Evolutionary conservation across 2,888 invertebrate species (phyloP).

Genomic region (Coleophora deauratella): DNA sequence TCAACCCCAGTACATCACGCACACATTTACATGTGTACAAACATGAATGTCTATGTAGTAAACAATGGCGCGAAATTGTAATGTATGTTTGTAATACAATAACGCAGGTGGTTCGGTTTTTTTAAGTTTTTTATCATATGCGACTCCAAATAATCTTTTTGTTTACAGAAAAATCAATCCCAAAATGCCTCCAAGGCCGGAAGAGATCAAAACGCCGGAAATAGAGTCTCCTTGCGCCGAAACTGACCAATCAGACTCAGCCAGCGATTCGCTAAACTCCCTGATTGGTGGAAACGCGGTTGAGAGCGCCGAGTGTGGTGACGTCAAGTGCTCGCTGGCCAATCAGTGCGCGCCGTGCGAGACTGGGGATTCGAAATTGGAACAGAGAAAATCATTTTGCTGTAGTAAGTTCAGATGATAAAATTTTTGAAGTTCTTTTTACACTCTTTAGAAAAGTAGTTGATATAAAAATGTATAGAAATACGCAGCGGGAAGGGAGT

Average conservation of each 20-base stretch:
- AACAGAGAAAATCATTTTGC: conserved; percentile 19
- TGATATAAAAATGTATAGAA: no score
- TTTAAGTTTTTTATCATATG: no score
- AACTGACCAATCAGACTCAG: conserved; percentile 20
- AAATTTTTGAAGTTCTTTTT: no score
- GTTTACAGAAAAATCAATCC: background rate
- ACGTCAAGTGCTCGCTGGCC: conserved; percentile 21
- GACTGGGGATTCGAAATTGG: conserved; percentile 16
- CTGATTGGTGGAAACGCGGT: conserved; percentile 22
- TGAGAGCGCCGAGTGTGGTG: conserved; percentile 18
- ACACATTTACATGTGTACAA: no score
- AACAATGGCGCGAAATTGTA: no score
- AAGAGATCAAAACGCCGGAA: no score
- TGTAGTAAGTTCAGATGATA: conserved; percentile 42
- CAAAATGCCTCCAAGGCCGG: background rate
- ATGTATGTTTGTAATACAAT: no score
- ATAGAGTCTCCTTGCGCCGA: conserved; percentile 9
- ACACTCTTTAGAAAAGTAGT: no score
- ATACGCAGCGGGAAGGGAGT: no score
- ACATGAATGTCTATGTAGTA: no score
- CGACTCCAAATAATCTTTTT: background rate
- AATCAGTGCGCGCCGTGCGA: conserved; percentile 23
- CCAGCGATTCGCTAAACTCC: conserved; percentile 34
- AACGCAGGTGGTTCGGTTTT: no score
- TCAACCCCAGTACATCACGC: no score